Evolutionary conservation across 2,113 vertebrate species (phyloP).

Genomic region (Callipepla californica): DNA sequence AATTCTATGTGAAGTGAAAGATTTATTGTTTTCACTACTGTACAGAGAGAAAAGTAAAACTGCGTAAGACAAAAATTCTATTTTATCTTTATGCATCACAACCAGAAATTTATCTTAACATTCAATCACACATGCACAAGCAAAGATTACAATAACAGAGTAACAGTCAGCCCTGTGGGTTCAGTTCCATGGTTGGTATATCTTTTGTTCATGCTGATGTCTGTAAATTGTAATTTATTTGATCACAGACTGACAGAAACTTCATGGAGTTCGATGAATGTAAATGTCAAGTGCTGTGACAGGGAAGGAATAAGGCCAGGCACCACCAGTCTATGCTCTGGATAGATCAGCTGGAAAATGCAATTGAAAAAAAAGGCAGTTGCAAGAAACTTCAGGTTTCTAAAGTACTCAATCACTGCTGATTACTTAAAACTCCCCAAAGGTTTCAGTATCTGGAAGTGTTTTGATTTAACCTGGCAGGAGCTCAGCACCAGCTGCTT

Average conservation of each 20-base stretch:
- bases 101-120: background rate
- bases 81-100: background rate
- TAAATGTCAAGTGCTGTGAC: background rate
- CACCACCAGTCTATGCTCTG: background rate
- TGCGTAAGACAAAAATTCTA: background rate
- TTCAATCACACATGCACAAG: background rate
- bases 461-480: too few species aligned
- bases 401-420: background rate
- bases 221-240: background rate
- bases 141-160: background rate
- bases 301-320: background rate
- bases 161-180: background rate
- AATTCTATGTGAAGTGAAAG: background rate
- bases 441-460: background rate
- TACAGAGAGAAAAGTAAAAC: background rate
- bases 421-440: background rate
- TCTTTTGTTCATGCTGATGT: background rate
- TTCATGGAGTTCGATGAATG: background rate
- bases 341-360: background rate
- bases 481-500: too few species aligned
- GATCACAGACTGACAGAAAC: background rate
- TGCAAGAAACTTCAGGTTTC: background rate
- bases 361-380: background rate
- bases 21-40: background rate
- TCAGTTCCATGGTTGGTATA: background rate